Evolutionary conservation across 2,888 invertebrate genomes (phyloP), one percentile per base, ranked within the genome.

Genomic region (Dasypolia templi): DNA sequence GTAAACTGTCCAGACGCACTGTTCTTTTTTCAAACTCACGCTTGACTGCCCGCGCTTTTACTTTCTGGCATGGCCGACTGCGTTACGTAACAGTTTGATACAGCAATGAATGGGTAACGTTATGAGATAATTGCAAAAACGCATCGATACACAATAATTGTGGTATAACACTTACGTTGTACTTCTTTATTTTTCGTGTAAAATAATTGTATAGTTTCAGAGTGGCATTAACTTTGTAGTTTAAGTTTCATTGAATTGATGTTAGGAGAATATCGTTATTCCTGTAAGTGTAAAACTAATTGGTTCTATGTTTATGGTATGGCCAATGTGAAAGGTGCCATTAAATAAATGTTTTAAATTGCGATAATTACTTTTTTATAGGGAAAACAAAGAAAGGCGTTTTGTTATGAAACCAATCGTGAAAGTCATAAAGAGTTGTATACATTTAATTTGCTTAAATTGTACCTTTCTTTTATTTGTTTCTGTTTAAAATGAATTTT

Each of bases 21-120:
- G 85, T 83, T 83, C 87, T 89, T 88, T 88, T 89, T 89, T 90
- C 89, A 87, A 87, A 86, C 75, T 81, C 88, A 92, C 93, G 94
- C 89, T 92, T 88, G 88, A 91, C 84, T 92, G 91, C 83, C 85
- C 89, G 86, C 87, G 88, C 93, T 94, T 91, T 95, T 94, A 95
- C 95, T 95, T 95, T 94, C 93, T 72, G 86, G 91, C 87, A 89
- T 91, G 90, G 91, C 91, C 91, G 89, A 91, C 92, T 90, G 86
- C 88, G 86, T 95, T 92, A 93, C 85, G 86, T 93, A 92, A 94
- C 90, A 49, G 64, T 51, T 90, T 87, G 89, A 88, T 91, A 89
- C 91, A 91, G 86, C 87, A 88, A 85, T 90, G 87, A 89, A 92
- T 91, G 90, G 86, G 49, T 81, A 75, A 68, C 86, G 84, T 91